phyloP scores from a whole-genome alignment of 2,113 vertebrate species.

The Poecilia latipinna region DNA sequence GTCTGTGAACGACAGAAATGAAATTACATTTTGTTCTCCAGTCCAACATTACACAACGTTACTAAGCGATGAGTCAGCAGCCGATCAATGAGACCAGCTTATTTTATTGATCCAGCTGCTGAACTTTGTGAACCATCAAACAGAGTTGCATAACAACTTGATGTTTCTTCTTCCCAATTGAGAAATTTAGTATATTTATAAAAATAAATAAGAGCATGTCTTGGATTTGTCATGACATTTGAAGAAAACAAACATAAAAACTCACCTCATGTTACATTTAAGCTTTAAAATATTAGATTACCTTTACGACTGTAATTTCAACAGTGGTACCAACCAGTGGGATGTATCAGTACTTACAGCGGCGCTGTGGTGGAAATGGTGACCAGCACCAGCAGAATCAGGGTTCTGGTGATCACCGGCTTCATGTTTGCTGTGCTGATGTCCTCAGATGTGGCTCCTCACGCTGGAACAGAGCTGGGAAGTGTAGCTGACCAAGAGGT shows the following conservation, averaged over 20 bases:
- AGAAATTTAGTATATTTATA: background rate
- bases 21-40: background rate
- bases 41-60: background rate
- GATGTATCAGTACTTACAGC: constrained; percentile 62
- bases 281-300: background rate
- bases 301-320: background rate
- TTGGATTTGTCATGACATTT: background rate
- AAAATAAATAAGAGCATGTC: too few relatives aligned
- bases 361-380: constrained; percentile 44
- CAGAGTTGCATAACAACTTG: constrained; percentile 26
- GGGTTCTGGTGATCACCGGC: constrained; percentile 43
- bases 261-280: background rate
- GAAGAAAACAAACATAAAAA: too few relatives aligned
- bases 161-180: background rate
- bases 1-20: constrained; percentile 47
- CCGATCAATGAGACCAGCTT: constrained; percentile 26
- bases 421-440: constrained; percentile 62
- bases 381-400: constrained; percentile 56
- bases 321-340: too few relatives aligned
- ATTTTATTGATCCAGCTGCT: constrained; percentile 49
- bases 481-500: constrained; percentile 7
- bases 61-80: background rate
- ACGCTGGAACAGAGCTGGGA: constrained; percentile 15
- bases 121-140: constrained; percentile 45
- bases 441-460: constrained; percentile 22